Evolutionary conservation across 2,888 invertebrate species (phyloP).

Genomic region (Phengaris arion): DNA sequence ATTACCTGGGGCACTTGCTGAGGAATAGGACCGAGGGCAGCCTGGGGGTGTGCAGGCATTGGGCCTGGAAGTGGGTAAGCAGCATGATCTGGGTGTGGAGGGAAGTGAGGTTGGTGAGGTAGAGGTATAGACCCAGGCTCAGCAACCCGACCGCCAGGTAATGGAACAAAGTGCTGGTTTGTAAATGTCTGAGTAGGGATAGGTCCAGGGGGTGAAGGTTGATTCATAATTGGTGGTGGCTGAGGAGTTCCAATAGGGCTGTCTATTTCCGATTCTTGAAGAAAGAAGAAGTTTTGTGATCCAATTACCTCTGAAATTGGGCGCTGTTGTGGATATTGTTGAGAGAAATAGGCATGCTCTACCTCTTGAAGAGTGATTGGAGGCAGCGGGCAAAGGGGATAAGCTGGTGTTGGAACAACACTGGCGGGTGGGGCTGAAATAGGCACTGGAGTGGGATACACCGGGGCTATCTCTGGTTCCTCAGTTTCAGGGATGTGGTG

Average conservation of each 20-base stretch:
- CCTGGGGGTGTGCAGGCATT: slow-evolving; percentile 47
- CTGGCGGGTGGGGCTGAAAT: slow-evolving; percentile 75
- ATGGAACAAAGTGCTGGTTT: slow-evolving; percentile 86
- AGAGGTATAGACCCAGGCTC: slow-evolving; percentile 78
- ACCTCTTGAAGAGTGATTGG: slow-evolving; percentile 81
- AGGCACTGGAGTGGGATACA: slow-evolving; percentile 52
- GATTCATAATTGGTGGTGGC: slow-evolving; percentile 64
- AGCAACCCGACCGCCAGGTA: slow-evolving; percentile 69
- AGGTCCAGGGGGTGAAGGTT: slow-evolving; percentile 60
- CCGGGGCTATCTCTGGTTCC: slow-evolving; percentile 41
- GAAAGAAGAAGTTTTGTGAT: slow-evolving; percentile 87
- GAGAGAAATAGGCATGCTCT: slow-evolving; percentile 82
- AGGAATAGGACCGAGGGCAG: slow-evolving; percentile 35
- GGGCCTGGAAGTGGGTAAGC: slow-evolving; percentile 65
- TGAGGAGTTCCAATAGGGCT: slow-evolving; percentile 82
- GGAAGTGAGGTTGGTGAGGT: slow-evolving; percentile 77
- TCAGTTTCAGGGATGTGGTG: slow-evolving; percentile 32
- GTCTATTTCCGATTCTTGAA: slow-evolving; percentile 95
- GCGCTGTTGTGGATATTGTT: slow-evolving; percentile 77
- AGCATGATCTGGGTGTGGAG: slow-evolving; percentile 76
- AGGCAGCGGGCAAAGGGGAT: slow-evolving; percentile 77
- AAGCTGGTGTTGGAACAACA: slow-evolving; percentile 76
- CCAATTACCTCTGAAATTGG: slow-evolving; percentile 89
- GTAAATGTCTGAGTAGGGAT: slow-evolving; percentile 92
- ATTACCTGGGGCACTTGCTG: slow-evolving; percentile 43